Conservation (phyloP, 1,140 invertebrate species). For the Yoshiicerus persimilis region DNA sequence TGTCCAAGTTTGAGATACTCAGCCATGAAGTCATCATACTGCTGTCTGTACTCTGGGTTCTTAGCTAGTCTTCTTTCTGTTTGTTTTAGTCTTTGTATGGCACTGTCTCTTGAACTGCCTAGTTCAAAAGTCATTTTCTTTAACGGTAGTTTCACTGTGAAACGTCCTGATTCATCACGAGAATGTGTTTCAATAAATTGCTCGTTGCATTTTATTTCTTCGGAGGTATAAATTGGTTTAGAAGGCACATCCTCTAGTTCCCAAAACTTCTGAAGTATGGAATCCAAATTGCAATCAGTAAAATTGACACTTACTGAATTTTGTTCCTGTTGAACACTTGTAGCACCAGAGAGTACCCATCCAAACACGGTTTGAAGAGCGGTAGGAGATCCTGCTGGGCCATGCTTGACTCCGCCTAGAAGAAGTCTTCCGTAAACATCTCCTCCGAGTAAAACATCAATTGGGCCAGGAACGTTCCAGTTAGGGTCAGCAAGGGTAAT, state of each 20-base stretch:
- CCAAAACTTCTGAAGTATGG: neutral
- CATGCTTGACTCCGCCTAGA: neutral
- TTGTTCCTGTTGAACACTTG: neutral
- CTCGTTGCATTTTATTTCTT: constrained; percentile 46
- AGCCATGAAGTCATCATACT: constrained; percentile 51
- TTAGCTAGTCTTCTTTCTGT: neutral
- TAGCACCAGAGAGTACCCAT: neutral
- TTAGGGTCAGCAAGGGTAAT: neutral
- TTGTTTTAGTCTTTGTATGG: neutral
- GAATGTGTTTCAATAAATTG: constrained; percentile 44
- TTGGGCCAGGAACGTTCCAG: neutral
- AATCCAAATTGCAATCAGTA: neutral
- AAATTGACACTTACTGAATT: neutral
- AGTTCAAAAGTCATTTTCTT: neutral
- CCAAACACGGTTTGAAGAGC: neutral
- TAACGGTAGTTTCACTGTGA: constrained; percentile 43
- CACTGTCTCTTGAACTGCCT: neutral
- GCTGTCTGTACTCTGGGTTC: neutral
- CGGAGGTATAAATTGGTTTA: neutral
- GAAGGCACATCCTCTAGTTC: neutral
- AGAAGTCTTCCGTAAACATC: neutral
- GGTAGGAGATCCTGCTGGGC: neutral
- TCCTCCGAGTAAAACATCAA: neutral
- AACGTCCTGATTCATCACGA: constrained; percentile 41
- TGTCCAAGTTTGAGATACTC: constrained; percentile 52